phyloP scores from a whole-genome alignment of 2,888 invertebrate species.

The Idaea aversata region DNA sequence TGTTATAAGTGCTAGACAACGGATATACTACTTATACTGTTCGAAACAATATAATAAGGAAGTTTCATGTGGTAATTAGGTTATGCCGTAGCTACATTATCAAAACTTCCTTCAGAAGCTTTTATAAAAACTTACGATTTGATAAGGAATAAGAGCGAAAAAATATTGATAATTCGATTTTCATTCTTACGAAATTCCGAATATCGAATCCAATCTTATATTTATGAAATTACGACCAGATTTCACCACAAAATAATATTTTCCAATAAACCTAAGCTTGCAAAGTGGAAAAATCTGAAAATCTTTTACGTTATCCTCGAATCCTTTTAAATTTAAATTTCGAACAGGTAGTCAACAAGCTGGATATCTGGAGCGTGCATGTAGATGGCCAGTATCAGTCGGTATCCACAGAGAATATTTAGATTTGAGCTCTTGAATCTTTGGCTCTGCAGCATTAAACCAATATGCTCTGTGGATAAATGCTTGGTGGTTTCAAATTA shows the following conservation, averaged over 20 bases:
- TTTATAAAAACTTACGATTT: not conserved
- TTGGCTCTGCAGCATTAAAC: not conserved
- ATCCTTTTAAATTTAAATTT: not conserved
- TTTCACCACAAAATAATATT: not conserved
- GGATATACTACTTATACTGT: no score
- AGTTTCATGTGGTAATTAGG: no score
- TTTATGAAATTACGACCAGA: not conserved
- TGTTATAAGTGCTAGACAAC: no score
- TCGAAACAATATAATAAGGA: no score
- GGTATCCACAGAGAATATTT: not conserved
- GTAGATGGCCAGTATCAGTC: not conserved
- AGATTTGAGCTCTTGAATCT: not conserved
- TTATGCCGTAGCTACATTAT: no score
- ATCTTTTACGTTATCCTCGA: conserved; percentile 1
- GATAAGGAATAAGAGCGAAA: not conserved
- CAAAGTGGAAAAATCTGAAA: not conserved
- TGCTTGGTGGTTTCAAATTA: not conserved
- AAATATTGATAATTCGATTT: not conserved
- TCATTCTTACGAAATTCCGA: conserved; percentile 11
- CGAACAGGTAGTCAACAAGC: not conserved
- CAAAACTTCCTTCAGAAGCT: no score
- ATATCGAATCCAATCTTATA: conserved; percentile 15
- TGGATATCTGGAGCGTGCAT: not conserved
- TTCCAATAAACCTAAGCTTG: not conserved
- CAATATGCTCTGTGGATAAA: not conserved